phyloP scores from a whole-genome alignment of 2,113 vertebrate genomes.

The Mesoclemmys tuberculata region DNA sequence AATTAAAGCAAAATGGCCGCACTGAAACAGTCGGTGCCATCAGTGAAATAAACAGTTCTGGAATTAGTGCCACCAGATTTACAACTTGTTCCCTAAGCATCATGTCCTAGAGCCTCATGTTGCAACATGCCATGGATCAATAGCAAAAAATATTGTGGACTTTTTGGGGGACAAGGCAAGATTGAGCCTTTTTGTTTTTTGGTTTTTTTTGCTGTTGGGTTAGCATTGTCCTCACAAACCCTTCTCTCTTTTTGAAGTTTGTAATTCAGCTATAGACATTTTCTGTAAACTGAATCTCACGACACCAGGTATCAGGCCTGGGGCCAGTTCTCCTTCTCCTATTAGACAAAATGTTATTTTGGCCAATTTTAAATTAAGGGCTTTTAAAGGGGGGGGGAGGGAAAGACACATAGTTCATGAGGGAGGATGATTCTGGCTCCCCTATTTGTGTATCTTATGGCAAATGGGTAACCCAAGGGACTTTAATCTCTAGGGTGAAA shows the following conservation, averaged over 20 bases:
- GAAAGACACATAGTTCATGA: background rate
- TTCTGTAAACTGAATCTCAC: background rate
- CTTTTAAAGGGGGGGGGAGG: no score
- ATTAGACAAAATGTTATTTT: background rate
- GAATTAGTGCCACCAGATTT: background rate
- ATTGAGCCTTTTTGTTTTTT: no score
- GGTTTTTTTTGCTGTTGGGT: background rate
- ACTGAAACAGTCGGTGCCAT: background rate
- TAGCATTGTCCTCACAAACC: background rate
- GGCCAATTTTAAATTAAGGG: background rate
- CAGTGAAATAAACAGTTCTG: background rate
- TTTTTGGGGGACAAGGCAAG: background rate
- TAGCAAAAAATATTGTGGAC: no score
- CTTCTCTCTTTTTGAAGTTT: background rate
- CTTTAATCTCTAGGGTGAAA: background rate
- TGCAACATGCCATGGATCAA: background rate
- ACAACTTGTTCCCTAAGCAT: background rate
- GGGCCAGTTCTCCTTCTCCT: background rate
- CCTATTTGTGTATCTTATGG: background rate
- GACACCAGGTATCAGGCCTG: background rate
- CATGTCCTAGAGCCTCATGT: background rate
- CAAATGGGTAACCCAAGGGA: background rate
- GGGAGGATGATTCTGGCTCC: background rate
- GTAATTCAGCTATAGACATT: background rate
- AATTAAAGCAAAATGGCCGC: background rate